Evolutionary conservation across 2,888 invertebrate genomes (phyloP).

Genomic region (Nephrotoma guestfalica): DNA sequence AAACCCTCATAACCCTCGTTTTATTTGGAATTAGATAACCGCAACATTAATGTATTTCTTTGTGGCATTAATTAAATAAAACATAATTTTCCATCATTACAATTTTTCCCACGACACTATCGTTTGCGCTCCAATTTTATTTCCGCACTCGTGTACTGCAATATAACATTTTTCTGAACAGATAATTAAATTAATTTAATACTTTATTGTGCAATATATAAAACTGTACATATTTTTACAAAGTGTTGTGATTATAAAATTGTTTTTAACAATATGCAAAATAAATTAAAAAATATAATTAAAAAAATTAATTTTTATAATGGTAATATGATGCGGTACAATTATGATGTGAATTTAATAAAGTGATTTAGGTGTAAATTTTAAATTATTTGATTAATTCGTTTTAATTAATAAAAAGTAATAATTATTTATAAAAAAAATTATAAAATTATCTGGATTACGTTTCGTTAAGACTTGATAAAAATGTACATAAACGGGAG

Average conservation of each 20-base stretch:
- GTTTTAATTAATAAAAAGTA: neutral
- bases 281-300: neutral
- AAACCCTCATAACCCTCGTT: neutral
- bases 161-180: too few relatives aligned
- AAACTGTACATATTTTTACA: neutral
- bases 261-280: neutral
- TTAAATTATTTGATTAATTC: neutral
- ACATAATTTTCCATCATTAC: too few relatives aligned
- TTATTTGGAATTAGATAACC: neutral
- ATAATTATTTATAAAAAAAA: neutral
- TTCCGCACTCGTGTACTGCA: too few relatives aligned
- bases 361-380: neutral
- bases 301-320: neutral
- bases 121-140: too few relatives aligned
- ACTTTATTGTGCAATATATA: too few relatives aligned
- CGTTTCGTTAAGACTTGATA: neutral
- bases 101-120: too few relatives aligned
- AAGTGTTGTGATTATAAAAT: too few relatives aligned
- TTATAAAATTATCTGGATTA: neutral
- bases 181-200: too few relatives aligned
- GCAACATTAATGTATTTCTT: too few relatives aligned
- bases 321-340: neutral
- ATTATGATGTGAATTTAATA: neutral
- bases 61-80: too few relatives aligned
- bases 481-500: conserved; percentile 26